These are phyloP conservation scores for Rousettus madagascariensis DNA, from an alignment of 2,797 vertebrate species.

Conservation along the genomic window DNA sequence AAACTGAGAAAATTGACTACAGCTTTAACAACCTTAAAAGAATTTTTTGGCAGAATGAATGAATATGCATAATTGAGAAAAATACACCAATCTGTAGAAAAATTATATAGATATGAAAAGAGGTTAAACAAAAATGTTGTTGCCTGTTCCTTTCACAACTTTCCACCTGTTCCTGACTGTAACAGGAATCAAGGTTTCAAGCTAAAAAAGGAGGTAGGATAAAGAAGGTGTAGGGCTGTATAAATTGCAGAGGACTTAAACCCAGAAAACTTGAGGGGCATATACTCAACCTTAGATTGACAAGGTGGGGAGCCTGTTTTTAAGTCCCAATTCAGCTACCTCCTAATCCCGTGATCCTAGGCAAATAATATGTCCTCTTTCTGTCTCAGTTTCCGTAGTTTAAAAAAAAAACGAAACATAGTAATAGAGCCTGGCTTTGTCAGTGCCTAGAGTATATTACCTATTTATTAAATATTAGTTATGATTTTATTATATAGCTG, in stretches of 20 bases:
- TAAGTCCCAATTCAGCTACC: not conserved
- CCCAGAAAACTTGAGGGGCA: not conserved
- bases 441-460: not conserved
- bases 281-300: fast-evolving
- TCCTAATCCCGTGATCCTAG: not conserved
- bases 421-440: not conserved
- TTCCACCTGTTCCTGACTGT: not conserved
- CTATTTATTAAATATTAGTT: not conserved
- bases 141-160: conserved; percentile 37
- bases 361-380: not conserved
- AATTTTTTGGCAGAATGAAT: conserved; percentile 70
- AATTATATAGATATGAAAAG: conserved; percentile 47
- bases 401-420: not conserved
- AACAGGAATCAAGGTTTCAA: not conserved
- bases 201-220: not conserved
- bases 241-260: not conserved
- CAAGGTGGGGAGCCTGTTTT: not conserved
- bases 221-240: not conserved
- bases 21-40: conserved; percentile 65
- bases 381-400: not conserved
- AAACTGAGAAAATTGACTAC: conserved; percentile 78
- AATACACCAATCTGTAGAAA: conserved; percentile 59
- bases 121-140: conserved; percentile 52
- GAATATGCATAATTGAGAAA: conserved; percentile 73
- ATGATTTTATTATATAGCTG: not conserved